A percentile compares a stretch with the other conserved stretches of the same genome.
Evolutionary conservation across 2,888 invertebrate genomes (phyloP).

Genomic region (Listrodromus nycthemerus): DNA sequence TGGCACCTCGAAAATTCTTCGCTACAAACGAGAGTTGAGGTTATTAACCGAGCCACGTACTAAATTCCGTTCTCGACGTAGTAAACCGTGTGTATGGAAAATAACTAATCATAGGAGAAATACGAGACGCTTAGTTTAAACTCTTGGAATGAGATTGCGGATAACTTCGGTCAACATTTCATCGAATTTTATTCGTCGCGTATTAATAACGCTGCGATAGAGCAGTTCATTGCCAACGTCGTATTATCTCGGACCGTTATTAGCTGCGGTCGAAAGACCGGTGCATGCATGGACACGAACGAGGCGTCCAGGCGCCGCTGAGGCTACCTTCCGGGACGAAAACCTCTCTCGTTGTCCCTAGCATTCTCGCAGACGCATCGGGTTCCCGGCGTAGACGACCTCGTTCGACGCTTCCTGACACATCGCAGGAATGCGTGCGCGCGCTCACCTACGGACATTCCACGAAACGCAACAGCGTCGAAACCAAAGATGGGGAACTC

Average conservation of each 20-base stretch:
- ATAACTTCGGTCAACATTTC: no score
- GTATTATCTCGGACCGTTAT: neutral
- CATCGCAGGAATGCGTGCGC: constrained; percentile 53
- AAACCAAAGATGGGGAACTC: constrained; percentile 7
- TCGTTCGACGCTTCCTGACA: constrained; percentile 1
- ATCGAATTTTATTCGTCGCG: no score
- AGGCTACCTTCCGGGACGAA: constrained; percentile 23
- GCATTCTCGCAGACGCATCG: constrained; percentile 30
- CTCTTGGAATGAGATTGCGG: neutral
- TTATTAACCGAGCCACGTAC: no score
- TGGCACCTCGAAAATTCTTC: neutral
- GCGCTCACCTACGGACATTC: constrained; percentile 55
- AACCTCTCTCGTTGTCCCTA: neutral
- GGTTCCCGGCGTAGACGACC: constrained; percentile 11
- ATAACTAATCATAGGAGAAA: no score
- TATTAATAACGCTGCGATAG: neutral
- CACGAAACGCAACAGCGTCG: constrained; percentile 62
- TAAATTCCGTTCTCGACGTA: no score
- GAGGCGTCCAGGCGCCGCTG: neutral
- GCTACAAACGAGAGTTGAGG: no score
- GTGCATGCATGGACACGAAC: neutral
- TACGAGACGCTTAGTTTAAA: neutral
- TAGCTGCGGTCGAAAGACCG: neutral
- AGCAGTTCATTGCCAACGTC: neutral
- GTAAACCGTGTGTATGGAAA: no score